A percentile compares a stretch with the other conserved stretches of the same genome.
These are phyloP conservation scores for Melieria picta DNA, from an alignment of 2,888 invertebrate genomes.

Conservation along the genomic window DNA sequence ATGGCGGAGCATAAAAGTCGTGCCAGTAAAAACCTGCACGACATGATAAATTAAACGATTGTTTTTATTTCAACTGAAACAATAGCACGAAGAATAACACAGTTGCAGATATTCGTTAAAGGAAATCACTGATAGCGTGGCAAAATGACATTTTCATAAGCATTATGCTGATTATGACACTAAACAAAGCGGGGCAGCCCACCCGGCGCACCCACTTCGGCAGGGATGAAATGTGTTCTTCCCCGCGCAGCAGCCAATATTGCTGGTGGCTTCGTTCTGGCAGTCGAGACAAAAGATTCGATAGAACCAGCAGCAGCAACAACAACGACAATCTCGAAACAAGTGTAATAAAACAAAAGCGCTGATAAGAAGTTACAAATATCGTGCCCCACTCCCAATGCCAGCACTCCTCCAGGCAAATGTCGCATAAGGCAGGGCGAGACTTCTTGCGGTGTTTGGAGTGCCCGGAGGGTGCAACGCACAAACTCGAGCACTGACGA, in stretches of 20 bases:
- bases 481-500: no score
- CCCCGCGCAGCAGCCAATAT: slow-evolving; percentile 1
- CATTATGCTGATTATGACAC: slow-evolving; percentile 62
- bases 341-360: slow-evolving; percentile 46
- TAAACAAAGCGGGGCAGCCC: slow-evolving; percentile 34
- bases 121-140: slow-evolving; percentile 34
- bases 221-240: not conserved
- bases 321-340: slow-evolving; percentile 11
- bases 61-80: slow-evolving; percentile 25
- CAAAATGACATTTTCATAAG: slow-evolving; percentile 52
- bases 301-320: slow-evolving; percentile 11
- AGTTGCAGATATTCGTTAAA: not conserved
- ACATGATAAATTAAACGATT: slow-evolving; percentile 29
- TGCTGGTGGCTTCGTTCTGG: slow-evolving; percentile 29
- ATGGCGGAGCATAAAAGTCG: no score
- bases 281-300: not conserved
- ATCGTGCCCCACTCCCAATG: slow-evolving; percentile 13
- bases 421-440: no score
- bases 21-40: slow-evolving; percentile 29
- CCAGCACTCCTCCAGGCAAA: not conserved
- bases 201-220: not conserved
- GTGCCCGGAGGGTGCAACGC: slow-evolving; percentile 2
- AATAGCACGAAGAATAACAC: not conserved
- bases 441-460: slow-evolving; percentile 11
- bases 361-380: slow-evolving; percentile 41